phyloP scores from a whole-genome alignment of 2,888 invertebrate species.

The Caenorhabditis japonica region DNA sequence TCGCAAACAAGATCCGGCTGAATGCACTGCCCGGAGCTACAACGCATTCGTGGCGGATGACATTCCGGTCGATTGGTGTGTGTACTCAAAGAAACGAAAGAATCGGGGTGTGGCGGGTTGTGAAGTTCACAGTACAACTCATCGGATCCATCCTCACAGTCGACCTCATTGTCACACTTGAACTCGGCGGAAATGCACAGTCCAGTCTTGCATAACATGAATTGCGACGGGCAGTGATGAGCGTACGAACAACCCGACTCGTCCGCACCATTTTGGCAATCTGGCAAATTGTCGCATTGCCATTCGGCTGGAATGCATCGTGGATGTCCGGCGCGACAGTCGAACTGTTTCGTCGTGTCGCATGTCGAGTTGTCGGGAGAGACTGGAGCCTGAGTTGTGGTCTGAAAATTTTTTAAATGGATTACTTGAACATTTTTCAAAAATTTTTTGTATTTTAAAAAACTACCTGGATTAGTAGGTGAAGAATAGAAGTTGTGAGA shows the following conservation, averaged over 20 bases:
- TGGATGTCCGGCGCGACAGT: conserved; percentile 26
- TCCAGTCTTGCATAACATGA: conserved; percentile 41
- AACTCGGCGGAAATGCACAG: conserved; percentile 53
- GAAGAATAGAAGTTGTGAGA: conserved; percentile 21
- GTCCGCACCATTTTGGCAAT: conserved; percentile 59
- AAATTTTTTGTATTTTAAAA: not conserved
- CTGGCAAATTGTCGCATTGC: conserved; percentile 58
- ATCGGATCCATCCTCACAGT: conserved; percentile 62
- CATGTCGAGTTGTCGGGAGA: conserved; percentile 31
- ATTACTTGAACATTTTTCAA: not conserved
- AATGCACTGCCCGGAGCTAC: conserved; percentile 58
- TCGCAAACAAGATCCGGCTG: conserved; percentile 49
- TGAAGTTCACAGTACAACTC: conserved; percentile 50
- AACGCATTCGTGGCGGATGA: conserved; percentile 42
- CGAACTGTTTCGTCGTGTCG: conserved; percentile 34
- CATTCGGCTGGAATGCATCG: conserved; percentile 65
- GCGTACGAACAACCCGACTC: conserved; percentile 56
- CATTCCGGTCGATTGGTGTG: conserved; percentile 21
- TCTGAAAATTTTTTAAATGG: conserved; percentile 17
- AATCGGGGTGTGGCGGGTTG: conserved; percentile 1
- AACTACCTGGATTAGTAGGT: conserved; percentile 38
- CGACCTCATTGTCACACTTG: conserved; percentile 60
- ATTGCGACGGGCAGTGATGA: conserved; percentile 29
- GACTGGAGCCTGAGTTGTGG: conserved; percentile 27
- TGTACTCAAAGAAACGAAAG: no score